phyloP scores from a whole-genome alignment of 2,113 vertebrate genomes.

The Ibidorhyncha struthersii region DNA sequence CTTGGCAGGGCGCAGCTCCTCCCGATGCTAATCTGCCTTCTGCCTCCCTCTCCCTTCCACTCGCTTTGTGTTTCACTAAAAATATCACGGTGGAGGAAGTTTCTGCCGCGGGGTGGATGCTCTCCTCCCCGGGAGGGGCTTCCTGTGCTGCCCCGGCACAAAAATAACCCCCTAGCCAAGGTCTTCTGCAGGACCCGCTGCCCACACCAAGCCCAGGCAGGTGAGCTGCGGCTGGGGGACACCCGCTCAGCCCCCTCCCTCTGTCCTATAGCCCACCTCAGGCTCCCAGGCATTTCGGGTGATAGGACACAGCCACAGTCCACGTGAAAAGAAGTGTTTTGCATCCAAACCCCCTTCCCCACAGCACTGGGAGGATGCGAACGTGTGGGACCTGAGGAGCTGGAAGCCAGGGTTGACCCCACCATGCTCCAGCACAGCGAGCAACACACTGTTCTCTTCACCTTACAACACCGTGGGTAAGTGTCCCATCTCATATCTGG shows the following conservation, averaged over 20 bases:
- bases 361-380: rapidly evolving
- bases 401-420: neutral
- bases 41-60: constrained; percentile 23
- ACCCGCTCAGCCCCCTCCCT: rapidly evolving
- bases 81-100: constrained; percentile 49
- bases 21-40: constrained; percentile 48
- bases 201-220: rapidly evolving
- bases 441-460: neutral
- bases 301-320: rapidly evolving
- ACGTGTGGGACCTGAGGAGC: rapidly evolving
- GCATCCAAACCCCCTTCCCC: neutral
- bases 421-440: rapidly evolving
- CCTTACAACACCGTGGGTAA: rapidly evolving
- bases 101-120: constrained; percentile 48
- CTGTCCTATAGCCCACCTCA: neutral
- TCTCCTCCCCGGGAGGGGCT: constrained; percentile 64
- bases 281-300: rapidly evolving
- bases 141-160: constrained; percentile 38
- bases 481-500: rapidly evolving
- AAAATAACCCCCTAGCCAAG: neutral
- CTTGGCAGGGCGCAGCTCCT: neutral
- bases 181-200: neutral
- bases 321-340: rapidly evolving
- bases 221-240: rapidly evolving
- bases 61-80: constrained; percentile 66